These are phyloP conservation scores for Cinclus mexicanus DNA, from an alignment of 2,113 vertebrate genomes.

Conservation along the genomic window DNA sequence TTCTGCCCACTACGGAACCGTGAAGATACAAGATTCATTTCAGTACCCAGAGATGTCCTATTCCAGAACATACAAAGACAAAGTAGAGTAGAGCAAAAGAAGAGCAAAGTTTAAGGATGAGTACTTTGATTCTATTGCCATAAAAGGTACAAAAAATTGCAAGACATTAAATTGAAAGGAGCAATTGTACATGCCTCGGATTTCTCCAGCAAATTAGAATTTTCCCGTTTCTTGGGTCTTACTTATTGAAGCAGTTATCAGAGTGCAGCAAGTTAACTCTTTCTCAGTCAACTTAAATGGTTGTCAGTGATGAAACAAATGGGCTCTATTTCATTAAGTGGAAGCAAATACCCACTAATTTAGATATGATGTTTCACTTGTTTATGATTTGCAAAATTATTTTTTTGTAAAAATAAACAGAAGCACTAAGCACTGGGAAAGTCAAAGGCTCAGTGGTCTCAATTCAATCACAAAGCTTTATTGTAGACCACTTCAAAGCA, in stretches of 20 bases:
- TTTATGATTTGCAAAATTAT: not conserved
- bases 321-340: not conserved
- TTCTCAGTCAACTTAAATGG: not conserved
- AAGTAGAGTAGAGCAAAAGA: not conserved
- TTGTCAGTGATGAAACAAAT: not conserved
- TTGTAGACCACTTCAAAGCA: not conserved
- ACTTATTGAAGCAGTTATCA: not conserved
- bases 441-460: not conserved
- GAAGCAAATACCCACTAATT: not conserved
- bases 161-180: not conserved
- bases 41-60: rapidly evolving
- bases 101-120: not conserved
- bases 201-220: not conserved
- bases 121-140: not conserved
- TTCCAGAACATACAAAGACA: not conserved
- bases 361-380: not conserved
- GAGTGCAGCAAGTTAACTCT: not conserved
- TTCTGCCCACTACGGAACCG: not conserved
- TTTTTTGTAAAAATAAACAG: not conserved
- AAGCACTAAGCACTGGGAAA: not conserved
- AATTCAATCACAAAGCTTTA: not conserved
- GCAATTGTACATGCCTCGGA: not conserved
- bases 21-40: not conserved
- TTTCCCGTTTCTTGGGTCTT: not conserved
- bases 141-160: not conserved